Base-by-base conservation (phyloP, 2,888 invertebrate species). In the Chrysolina oricalcia region DNA sequence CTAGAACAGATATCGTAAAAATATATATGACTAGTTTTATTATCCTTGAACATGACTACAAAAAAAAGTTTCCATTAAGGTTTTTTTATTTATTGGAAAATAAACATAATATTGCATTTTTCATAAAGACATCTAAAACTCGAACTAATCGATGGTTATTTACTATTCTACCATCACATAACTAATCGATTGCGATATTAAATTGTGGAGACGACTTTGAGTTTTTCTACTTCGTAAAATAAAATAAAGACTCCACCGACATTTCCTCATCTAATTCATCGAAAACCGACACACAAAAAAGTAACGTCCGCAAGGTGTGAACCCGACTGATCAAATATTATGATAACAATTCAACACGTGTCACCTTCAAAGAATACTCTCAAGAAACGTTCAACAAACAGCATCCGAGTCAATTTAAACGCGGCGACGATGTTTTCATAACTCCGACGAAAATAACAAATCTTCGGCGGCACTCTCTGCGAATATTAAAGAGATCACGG, bases 401-500 rank as follows among this genome's bases (percentile, higher is more conserved):
- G 0, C 59, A 67, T 64, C 56, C 71, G 63, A 73, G 73, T 64
- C 77, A 63, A 76, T 77, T 72, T 77, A 35, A 70, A 41, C 13
- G 63, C 62, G 69, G 69, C 76, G 71, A 65, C 74, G 71, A 66
- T 77, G 72, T 77, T 79, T 78, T 81, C 81, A 82, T 80, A 81
- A 78, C 74, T 50, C 53, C 53, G 41, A 69, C 21, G 69, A 75
- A 74, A 75, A 77, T 77, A 77, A 83, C 83, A 83, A 83, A 83
- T 82, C 82, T 81, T 80, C 79, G 56, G 69, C 72, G 79, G 77
- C 74, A 74, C 77, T 73, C 70, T 79, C 75, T 73, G 70, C 73
- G 81, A 80, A 82, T 83, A 83, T 84, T 83, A 83, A 84, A 82
- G 80, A 83, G 83, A 81, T 83, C 82, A 78, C 78, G 73, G 67